These are phyloP conservation scores for Portunus trituberculatus DNA, from an alignment of 1,140 invertebrate genomes.

Conservation along the genomic window DNA sequence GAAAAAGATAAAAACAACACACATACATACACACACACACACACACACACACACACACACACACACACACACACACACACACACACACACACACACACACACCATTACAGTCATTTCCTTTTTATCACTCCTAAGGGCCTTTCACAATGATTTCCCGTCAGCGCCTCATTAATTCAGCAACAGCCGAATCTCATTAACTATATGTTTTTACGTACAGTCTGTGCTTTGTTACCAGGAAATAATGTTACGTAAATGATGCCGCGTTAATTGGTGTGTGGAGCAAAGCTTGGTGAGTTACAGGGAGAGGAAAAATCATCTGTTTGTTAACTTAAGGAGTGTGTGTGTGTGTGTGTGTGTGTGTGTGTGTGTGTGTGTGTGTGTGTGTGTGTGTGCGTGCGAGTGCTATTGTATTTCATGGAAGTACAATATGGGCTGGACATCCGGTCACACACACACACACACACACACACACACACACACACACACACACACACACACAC, in stretches of 20 bases:
- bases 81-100: not conserved
- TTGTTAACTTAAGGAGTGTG: not conserved
- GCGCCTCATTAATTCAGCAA: too few relatives aligned
- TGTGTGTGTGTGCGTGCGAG: not conserved
- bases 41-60: constrained; percentile 14
- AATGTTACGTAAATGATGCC: too few relatives aligned
- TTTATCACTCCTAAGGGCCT: not conserved
- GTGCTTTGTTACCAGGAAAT: not conserved
- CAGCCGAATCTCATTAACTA: too few relatives aligned
- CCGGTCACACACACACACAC: not conserved
- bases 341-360: not conserved
- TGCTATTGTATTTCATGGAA: not conserved
- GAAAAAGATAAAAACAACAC: not conserved
- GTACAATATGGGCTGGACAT: not conserved
- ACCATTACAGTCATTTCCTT: not conserved
- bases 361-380: constrained; percentile 2
- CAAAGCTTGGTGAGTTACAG: not conserved
- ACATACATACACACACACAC: constrained; percentile 31
- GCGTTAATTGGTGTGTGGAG: too few relatives aligned
- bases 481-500: too few relatives aligned
- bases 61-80: constrained; percentile 32
- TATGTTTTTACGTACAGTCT: not conserved
- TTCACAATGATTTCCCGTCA: not conserved
- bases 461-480: too few relatives aligned
- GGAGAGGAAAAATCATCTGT: not conserved